Evolutionary conservation across 2,888 invertebrate genomes (phyloP).

Genomic region (Taphrorychus bicolor): DNA sequence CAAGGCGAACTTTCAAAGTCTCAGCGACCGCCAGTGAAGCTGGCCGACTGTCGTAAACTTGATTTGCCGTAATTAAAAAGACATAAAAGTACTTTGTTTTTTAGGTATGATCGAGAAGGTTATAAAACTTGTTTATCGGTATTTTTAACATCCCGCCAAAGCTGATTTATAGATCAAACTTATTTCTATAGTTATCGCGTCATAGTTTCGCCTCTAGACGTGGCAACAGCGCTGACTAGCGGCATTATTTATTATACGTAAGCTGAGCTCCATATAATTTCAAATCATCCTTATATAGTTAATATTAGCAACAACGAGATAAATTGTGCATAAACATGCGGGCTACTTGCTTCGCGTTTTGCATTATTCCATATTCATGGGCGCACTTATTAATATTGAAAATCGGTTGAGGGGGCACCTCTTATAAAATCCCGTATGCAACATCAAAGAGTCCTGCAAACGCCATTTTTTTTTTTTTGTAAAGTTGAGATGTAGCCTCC

Average conservation of each 20-base stretch:
- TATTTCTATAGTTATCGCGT: neutral
- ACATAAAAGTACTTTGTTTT: conserved; percentile 49
- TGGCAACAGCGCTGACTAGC: no score
- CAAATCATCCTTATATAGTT: neutral
- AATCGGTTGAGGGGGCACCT: neutral
- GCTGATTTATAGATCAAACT: conserved; percentile 34
- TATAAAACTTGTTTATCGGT: conserved; percentile 50
- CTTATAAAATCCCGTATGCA: neutral
- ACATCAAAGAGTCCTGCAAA: neutral
- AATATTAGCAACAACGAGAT: conserved; percentile 1
- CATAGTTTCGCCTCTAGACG: no score
- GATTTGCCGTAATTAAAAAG: conserved; percentile 56
- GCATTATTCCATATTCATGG: conserved; percentile 12
- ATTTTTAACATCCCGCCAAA: conserved; percentile 38
- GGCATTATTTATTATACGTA: no score
- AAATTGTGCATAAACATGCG: conserved; percentile 4
- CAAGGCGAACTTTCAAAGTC: conserved; percentile 46
- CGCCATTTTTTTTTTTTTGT: neutral
- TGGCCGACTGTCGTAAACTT: conserved; percentile 49
- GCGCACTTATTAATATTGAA: neutral
- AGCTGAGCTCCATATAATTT: no score
- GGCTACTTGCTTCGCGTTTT: conserved; percentile 1
- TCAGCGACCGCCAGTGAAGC: conserved; percentile 39
- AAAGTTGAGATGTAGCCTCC: conserved; percentile 6
- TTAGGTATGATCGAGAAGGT: conserved; percentile 45